Evolutionary conservation across 2,888 invertebrate species (phyloP).

Genomic region (Acheta domesticus): DNA sequence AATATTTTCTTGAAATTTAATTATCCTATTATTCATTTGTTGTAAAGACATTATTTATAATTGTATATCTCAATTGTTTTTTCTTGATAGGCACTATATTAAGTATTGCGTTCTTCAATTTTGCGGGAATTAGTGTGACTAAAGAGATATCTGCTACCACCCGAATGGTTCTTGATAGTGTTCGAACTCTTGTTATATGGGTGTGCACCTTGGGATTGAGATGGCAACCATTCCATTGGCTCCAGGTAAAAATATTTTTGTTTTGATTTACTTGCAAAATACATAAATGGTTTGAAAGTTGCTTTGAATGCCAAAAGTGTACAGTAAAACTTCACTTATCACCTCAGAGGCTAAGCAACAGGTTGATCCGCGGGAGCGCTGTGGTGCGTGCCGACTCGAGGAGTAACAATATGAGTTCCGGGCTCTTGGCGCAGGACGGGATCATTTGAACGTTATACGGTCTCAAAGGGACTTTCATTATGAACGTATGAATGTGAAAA

Average conservation of each 20-base stretch:
- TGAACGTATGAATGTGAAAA: no score
- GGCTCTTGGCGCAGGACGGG: no score
- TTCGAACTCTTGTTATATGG: conserved; percentile 92
- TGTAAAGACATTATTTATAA: not conserved
- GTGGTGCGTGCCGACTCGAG: no score
- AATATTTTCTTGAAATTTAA: conserved; percentile 11
- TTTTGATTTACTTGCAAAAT: not conserved
- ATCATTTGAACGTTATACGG: no score
- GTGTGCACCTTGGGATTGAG: conserved; percentile 66
- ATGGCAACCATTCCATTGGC: conserved; percentile 77
- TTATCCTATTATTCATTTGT: not conserved
- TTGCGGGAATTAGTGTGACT: conserved; percentile 85
- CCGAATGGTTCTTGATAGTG: conserved; percentile 82
- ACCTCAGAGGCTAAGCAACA: no score
- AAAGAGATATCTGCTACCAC: conserved; percentile 92
- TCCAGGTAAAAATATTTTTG: conserved; percentile 55
- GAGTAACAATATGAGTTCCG: no score
- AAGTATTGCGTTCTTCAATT: conserved; percentile 92
- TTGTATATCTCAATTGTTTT: conserved; percentile 39
- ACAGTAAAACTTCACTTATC: no score
- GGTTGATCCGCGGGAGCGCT: no score
- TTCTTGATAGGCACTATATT: conserved; percentile 65
- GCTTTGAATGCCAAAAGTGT: not conserved
- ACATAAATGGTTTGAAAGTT: not conserved
- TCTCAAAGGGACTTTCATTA: no score